Base-by-base conservation (phyloP, 2,888 invertebrate genomes). In the Tortricodes alternella region DNA sequence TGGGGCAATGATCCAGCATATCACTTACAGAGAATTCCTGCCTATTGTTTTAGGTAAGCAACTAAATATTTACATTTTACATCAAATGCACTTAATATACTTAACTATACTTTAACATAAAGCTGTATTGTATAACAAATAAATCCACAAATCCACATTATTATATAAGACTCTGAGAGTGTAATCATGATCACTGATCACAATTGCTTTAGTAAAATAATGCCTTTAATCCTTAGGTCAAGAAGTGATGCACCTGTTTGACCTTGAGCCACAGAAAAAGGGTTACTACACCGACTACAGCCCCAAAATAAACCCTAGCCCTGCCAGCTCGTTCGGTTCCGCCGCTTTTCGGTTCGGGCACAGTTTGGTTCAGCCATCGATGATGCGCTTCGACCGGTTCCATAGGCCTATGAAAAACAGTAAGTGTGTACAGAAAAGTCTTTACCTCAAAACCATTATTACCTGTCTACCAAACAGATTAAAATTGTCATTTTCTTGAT, bases 341-440 rank as follows among this genome's bases (percentile, higher is more conserved):
- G 96, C 96, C 0, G 97, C 97, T 2, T 97, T 96, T 80, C 92
- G 97, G 16, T 97, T 97, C 77, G 97, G 97, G 0, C 97, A 97
- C 77, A 96, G 97, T 37, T 85, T 98, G 62, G 96, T 97, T 2
- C 96, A 97, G 71, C 92, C 93, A 4, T 93, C 94, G 7, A 95
- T 97, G 76, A 89, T 95, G 61, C 91, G 96, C 60, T 94, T 92
- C 68, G 95, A 96, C 68, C 91, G 92, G 6, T 91, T 93, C 65
- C 95, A 96, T 71, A 89, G 93, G 34, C 92, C 94, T 0, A 82
- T 96, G 55, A 91, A 91, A 39, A 94, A 95, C 63, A 96, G 96
- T 96, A 76, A 92, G 94, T 91, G n/a, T n/a, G n/a, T n/a, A n/a
- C n/a, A n/a, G n/a, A n/a, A n/a, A n/a, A n/a, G n/a, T n/a, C n/a